Evolutionary conservation across 2,797 vertebrate genomes (phyloP), one percentile per base, ranked within the genome.

Genomic region (Sibirionetta formosa): DNA sequence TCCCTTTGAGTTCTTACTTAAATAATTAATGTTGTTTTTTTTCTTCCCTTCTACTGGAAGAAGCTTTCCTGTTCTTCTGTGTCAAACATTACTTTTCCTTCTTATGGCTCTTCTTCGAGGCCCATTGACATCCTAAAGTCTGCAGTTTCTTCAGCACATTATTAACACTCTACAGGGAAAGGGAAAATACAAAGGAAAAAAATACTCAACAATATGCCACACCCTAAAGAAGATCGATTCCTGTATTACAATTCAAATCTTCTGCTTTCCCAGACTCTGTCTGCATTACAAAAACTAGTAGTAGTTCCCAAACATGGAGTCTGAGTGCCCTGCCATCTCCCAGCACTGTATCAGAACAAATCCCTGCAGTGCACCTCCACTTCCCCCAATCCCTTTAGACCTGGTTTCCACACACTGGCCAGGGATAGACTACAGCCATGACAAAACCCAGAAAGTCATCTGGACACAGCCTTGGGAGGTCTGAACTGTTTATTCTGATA

Each of bases 1-100:
- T 87, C 85, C 31, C 36, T 85, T 82, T 93, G 60, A 89, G 70
- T 26, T 88, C 68, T 82, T 76, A 85, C 57, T 83, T 83, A 94
- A 61, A 83, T 86, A 77, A 93, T 69, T 57, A 63, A 53, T 65
- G 11, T 19, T 9, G 44, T 69, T 79, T 82, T 50, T 9, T 48
- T 75, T 79, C 61, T 92, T 84, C 73, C 44, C 65, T 87, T 87
- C 51, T 86, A 53, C 24, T 7, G 17, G 56, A 85, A 87, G 85
- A 36, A 94, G 70, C 26, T 70, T 94, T 90, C 82, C 64, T 76
- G 42, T 76, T 94, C 48, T 68, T 88, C 54, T 94, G 46, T 9
- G 26, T 82, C 54, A 95, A 70, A 64, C 27, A 79, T 71, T 60
- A 83, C 26, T 54, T 91, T 91, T 65, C 44, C 35, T 50, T 94